Evolutionary conservation across 2,797 vertebrate genomes (phyloP).

Genomic region (Mormyrus hasselquistii): DNA sequence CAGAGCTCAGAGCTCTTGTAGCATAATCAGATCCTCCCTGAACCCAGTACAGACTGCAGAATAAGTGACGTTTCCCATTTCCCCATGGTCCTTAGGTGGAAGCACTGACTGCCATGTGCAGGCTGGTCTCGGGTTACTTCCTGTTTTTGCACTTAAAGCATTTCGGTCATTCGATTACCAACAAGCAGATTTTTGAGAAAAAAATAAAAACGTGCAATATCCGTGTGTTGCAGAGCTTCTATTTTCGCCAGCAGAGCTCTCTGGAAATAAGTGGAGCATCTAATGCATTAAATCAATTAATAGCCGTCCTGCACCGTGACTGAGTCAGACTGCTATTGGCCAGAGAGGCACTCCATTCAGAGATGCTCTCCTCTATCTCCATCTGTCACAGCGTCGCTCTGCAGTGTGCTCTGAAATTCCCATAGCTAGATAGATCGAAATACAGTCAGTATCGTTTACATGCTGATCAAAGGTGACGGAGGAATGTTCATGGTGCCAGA

Average conservation of each 20-base stretch:
- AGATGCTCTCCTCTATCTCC: neutral
- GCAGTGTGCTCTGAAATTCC: neutral
- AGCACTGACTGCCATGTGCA: neutral
- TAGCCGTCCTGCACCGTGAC: neutral
- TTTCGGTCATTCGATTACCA: neutral
- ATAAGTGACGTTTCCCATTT: neutral
- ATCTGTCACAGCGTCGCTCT: neutral
- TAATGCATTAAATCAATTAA: neutral
- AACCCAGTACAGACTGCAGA: neutral
- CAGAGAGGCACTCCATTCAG: neutral
- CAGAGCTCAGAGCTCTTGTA: neutral
- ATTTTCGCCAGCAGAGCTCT: neutral
- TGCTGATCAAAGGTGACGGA: neutral
- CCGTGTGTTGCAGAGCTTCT: neutral
- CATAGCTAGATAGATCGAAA: neutral
- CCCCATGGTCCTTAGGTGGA: neutral
- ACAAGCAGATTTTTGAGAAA: neutral
- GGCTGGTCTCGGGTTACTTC: neutral
- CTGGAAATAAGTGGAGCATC: neutral
- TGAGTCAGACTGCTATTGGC: neutral
- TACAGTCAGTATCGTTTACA: neutral
- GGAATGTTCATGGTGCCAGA: neutral
- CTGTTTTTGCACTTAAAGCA: conserved; percentile 5
- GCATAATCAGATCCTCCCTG: neutral
- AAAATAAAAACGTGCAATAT: neutral